Evolutionary conservation across 2,797 vertebrate species (phyloP).

Genomic region (Tangara arthus): DNA sequence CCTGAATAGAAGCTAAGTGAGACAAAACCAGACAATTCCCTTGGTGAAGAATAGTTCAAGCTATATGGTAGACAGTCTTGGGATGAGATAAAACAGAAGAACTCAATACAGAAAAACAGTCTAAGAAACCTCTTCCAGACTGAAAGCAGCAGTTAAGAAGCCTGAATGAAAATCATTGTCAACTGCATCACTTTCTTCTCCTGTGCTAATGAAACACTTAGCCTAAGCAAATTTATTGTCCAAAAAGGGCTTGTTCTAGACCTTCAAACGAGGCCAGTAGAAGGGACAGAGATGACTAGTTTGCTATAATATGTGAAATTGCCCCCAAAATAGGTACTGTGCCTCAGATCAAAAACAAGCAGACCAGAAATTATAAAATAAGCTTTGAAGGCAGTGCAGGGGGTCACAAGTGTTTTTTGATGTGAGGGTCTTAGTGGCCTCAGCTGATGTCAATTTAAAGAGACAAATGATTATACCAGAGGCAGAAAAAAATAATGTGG

Average conservation of each 20-base stretch:
- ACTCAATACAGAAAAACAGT: not conserved
- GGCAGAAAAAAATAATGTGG: conserved; percentile 36
- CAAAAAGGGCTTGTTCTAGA: not conserved
- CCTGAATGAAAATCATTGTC: not conserved
- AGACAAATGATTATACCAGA: conserved; percentile 38
- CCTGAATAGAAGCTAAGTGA: not conserved
- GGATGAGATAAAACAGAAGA: not conserved
- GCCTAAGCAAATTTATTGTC: not conserved
- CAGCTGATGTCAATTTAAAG: conserved; percentile 42
- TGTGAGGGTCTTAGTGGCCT: not conserved
- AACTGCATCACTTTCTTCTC: not conserved
- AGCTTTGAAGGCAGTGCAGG: not conserved
- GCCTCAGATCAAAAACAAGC: conserved; percentile 9
- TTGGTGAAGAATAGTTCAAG: not conserved
- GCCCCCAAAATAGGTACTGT: not conserved
- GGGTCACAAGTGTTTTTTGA: conserved; percentile 14
- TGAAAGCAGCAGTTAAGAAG: not conserved
- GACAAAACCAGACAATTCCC: not conserved
- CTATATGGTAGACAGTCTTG: not conserved
- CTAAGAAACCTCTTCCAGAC: not conserved
- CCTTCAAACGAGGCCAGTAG: not conserved
- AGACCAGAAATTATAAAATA: not conserved
- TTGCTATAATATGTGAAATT: not conserved
- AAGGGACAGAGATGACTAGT: not conserved
- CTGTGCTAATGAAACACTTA: not conserved